phyloP scores from a whole-genome alignment of 2,113 vertebrate genomes.

The Eupsittula cactorum region DNA sequence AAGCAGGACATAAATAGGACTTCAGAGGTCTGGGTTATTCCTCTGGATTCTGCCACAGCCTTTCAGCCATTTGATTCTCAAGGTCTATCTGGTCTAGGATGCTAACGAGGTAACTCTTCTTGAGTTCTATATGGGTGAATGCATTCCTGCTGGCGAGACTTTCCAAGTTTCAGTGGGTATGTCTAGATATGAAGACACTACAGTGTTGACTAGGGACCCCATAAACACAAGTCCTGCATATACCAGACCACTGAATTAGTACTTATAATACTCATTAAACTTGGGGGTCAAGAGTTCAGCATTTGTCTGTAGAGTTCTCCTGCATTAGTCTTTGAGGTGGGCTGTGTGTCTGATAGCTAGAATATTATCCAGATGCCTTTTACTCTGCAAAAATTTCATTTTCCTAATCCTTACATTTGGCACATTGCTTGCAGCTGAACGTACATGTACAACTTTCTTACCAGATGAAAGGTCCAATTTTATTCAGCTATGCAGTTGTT shows the following conservation, averaged over 20 bases:
- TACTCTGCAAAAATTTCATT: neutral
- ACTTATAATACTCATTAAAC: neutral
- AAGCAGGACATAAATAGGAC: neutral
- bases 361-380: neutral
- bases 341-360: neutral
- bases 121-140: neutral
- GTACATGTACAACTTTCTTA: neutral
- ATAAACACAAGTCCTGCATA: neutral
- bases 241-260: neutral
- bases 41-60: neutral
- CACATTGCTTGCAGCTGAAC: neutral
- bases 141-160: neutral
- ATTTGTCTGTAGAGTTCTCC: neutral
- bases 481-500: neutral
- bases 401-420: slow-evolving; percentile 8
- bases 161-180: neutral
- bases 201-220: neutral
- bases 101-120: neutral
- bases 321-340: neutral
- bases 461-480: neutral
- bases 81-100: neutral
- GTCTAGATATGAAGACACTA: neutral
- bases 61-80: neutral
- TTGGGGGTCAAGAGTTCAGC: neutral
- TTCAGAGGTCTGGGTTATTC: neutral